Percentiles rank a stretch among this genome's conserved stretches.
Evolutionary conservation across 1,140 invertebrate species (phyloP).

Genomic region (Pseudoatta argentina): DNA sequence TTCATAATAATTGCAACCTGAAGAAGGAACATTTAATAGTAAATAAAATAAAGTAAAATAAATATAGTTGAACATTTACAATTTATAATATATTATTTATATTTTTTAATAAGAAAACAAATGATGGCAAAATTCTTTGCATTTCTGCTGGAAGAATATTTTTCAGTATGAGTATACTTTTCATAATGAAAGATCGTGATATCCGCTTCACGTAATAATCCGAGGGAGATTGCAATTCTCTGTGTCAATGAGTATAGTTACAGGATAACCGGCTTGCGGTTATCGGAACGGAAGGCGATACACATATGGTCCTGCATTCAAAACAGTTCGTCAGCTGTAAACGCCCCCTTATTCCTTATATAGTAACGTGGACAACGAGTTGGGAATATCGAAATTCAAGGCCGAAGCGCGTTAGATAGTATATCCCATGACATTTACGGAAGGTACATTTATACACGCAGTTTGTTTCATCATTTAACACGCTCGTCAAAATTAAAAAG

Average conservation of each 20-base stretch:
- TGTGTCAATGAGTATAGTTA: constrained; percentile 15
- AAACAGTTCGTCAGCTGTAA: constrained; percentile 40
- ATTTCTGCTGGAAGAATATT: not conserved
- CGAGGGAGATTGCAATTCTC: not conserved
- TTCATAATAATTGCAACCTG: not conserved
- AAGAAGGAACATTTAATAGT: not conserved
- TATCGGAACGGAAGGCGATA: constrained; percentile 50
- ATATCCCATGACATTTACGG: not conserved
- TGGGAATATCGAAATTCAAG: not conserved
- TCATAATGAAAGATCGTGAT: not conserved
- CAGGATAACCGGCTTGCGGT: constrained; percentile 26
- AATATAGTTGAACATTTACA: not conserved
- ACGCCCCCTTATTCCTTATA: not conserved
- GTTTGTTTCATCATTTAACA: not conserved
- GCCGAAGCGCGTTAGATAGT: not conserved
- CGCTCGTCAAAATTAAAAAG: not conserved
- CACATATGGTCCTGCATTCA: constrained; percentile 32
- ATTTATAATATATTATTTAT: not conserved
- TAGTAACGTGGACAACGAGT: not conserved
- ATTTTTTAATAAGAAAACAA: not conserved
- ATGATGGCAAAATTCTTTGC: not conserved
- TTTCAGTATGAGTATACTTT: not conserved
- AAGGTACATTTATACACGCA: not conserved
- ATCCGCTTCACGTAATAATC: not conserved
- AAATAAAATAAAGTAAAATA: not conserved